Evolutionary conservation across 2,113 vertebrate species (phyloP).

Genomic region (Excalfactoria chinensis): DNA sequence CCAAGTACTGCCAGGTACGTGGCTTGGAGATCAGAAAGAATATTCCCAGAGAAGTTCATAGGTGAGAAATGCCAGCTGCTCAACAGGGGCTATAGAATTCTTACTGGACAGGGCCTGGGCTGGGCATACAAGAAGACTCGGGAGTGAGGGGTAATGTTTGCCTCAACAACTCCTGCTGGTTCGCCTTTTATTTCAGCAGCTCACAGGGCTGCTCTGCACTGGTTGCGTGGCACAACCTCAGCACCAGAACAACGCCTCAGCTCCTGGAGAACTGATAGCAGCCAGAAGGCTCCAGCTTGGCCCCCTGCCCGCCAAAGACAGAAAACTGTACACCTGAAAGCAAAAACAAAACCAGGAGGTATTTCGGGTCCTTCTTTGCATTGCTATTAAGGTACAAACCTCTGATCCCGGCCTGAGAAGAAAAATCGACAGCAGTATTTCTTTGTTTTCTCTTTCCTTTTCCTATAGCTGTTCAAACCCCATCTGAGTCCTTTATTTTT

Average conservation of each 20-base stretch:
- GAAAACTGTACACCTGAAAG: neutral
- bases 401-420: neutral
- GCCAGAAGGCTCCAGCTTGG: neutral
- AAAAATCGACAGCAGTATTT: neutral
- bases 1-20: accelerated
- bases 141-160: neutral
- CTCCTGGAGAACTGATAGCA: neutral
- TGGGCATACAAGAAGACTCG: neutral
- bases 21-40: neutral
- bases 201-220: accelerated
- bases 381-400: neutral
- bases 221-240: neutral
- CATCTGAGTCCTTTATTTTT: neutral
- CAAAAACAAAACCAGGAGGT: neutral
- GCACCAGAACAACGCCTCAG: neutral
- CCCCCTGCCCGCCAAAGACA: neutral
- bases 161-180: neutral
- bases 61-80: neutral
- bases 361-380: neutral
- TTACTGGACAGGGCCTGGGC: neutral
- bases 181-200: neutral
- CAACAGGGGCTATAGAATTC: neutral
- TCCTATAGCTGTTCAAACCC: neutral
- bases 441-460: neutral
- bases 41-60: neutral